Evolutionary conservation across 2,113 vertebrate species (phyloP).

Genomic region (Podarcis muralis): DNA sequence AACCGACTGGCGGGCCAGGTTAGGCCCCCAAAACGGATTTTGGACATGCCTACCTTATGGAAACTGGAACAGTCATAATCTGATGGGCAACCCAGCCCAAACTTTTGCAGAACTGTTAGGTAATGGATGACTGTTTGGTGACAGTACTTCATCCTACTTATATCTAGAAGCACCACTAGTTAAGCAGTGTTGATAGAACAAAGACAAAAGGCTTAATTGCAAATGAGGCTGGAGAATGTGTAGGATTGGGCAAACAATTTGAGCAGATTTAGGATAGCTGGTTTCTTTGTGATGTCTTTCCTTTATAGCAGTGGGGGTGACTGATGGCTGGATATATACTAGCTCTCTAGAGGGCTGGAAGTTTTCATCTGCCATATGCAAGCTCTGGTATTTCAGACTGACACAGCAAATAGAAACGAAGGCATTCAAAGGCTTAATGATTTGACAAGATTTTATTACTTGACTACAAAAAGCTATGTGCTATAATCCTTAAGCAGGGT

Average conservation of each 20-base stretch:
- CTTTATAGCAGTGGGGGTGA: background rate
- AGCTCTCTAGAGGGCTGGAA: background rate
- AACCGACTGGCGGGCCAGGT: too few species aligned
- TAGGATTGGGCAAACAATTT: background rate
- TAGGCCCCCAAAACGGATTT: too few species aligned
- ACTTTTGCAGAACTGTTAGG: background rate
- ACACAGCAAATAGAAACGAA: background rate
- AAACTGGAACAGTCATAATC: background rate
- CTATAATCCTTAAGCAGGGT: background rate
- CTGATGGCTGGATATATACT: background rate
- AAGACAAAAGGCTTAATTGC: background rate
- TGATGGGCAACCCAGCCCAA: background rate
- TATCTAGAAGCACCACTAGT: background rate
- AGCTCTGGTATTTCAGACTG: background rate
- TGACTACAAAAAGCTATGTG: background rate
- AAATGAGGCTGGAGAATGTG: background rate
- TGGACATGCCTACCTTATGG: too few species aligned
- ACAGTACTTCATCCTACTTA: background rate
- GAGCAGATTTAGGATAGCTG: background rate
- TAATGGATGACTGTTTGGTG: background rate
- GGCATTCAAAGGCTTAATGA: background rate
- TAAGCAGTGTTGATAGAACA: background rate
- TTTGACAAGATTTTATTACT: background rate
- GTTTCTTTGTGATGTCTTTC: background rate
- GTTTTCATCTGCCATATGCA: background rate